These are phyloP conservation scores for Choloepus didactylus DNA, from an alignment of 2,797 vertebrate species.

Conservation along the genomic window DNA sequence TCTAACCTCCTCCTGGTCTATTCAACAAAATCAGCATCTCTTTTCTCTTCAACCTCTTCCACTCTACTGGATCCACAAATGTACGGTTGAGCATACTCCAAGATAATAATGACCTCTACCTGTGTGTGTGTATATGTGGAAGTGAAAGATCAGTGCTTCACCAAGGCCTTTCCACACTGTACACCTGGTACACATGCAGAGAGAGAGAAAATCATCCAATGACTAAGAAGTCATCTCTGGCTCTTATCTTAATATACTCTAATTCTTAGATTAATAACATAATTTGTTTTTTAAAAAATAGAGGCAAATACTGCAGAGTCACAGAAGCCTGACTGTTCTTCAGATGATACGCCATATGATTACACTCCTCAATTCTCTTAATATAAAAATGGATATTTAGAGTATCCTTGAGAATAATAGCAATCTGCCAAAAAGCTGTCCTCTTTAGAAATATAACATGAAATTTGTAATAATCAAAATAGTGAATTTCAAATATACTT, in stretches of 20 bases:
- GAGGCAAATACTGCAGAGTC: neutral
- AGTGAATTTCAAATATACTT: constrained; percentile 50
- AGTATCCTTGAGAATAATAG: constrained; percentile 32
- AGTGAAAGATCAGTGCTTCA: neutral
- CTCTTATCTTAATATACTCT: neutral
- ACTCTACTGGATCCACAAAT: neutral
- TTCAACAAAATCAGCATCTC: constrained; percentile 34
- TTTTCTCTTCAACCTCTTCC: constrained; percentile 1
- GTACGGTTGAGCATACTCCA: neutral
- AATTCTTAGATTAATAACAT: constrained; percentile 41
- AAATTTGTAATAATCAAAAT: constrained; percentile 54
- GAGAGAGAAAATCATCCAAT: neutral
- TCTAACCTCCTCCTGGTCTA: neutral
- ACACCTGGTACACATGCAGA: neutral
- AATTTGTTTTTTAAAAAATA: constrained; percentile 13
- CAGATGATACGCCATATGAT: neutral
- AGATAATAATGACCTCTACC: neutral
- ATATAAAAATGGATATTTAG: constrained; percentile 34
- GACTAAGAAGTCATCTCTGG: neutral
- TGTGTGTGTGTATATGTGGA: neutral
- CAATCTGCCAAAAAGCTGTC: neutral
- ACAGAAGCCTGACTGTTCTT: neutral
- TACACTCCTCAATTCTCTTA: neutral
- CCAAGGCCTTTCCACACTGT: neutral
- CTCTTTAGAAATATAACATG: neutral